Evolutionary conservation across 2,888 invertebrate species (phyloP).

Genomic region (Dryadula phaetusa): DNA sequence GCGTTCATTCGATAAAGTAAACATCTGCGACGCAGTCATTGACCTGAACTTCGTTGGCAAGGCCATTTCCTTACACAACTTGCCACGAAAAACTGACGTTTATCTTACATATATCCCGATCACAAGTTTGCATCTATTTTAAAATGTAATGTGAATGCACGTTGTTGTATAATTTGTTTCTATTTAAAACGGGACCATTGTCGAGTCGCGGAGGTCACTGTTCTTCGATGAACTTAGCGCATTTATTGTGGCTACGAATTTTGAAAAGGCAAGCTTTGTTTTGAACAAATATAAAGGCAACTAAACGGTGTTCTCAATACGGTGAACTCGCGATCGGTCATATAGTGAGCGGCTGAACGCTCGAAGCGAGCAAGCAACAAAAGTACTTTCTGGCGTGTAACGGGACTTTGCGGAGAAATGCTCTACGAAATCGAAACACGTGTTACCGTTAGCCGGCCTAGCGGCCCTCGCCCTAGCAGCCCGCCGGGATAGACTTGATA

Average conservation of each 20-base stretch:
- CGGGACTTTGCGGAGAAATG: constrained; percentile 82
- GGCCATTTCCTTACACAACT: constrained; percentile 80
- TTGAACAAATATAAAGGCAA: constrained; percentile 66
- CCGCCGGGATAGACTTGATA: constrained; percentile 74
- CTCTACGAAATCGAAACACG: constrained; percentile 85
- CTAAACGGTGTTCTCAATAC: constrained; percentile 73
- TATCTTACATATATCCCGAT: constrained; percentile 21
- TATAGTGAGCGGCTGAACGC: constrained; percentile 54
- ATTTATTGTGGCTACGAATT: constrained; percentile 55
- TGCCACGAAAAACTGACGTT: constrained; percentile 55
- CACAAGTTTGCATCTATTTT: constrained; percentile 24
- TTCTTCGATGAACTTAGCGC: constrained; percentile 52
- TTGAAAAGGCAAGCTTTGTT: constrained; percentile 69
- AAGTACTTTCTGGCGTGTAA: constrained; percentile 83
- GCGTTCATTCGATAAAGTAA: constrained; percentile 74
- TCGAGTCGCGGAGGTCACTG: constrained; percentile 49
- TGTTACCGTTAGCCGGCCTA: constrained; percentile 79
- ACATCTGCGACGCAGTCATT: constrained; percentile 73
- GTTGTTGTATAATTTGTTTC: constrained; percentile 44
- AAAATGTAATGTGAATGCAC: constrained; percentile 35
- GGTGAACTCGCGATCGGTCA: constrained; percentile 75
- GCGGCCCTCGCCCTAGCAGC: constrained; percentile 74
- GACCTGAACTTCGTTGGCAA: constrained; percentile 70
- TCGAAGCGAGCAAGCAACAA: constrained; percentile 66
- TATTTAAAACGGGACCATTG: constrained; percentile 47